Conservation (phyloP, 2,113 vertebrate genomes). For the Cygnus atratus region DNA sequence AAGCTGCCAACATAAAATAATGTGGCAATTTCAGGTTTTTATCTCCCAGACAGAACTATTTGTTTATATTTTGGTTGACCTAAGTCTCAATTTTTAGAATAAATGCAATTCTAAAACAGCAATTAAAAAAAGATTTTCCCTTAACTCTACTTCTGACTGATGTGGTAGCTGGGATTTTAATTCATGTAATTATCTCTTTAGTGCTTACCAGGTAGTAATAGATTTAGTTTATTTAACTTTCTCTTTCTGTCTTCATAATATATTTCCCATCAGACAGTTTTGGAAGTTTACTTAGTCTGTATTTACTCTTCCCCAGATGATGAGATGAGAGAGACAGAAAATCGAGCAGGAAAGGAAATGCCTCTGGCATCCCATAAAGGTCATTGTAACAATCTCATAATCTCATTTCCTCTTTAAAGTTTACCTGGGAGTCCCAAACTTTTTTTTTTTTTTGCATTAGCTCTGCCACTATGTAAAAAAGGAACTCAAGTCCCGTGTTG, state of each 20-base stretch:
- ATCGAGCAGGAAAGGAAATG: constrained; percentile 36
- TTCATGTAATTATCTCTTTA: neutral
- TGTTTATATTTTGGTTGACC: neutral
- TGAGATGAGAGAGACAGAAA: neutral
- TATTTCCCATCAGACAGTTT: neutral
- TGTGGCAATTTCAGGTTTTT: neutral
- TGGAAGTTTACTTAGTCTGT: constrained; percentile 20
- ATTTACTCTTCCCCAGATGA: constrained; percentile 5
- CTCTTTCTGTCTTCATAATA: constrained; percentile 12
- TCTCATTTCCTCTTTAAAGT: constrained; percentile 67
- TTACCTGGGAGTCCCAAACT: constrained; percentile 67
- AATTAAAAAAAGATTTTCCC: neutral
- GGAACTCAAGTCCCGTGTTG: constrained; percentile 44
- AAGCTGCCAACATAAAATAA: neutral
- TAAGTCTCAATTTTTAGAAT: neutral
- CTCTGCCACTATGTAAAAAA: constrained; percentile 30
- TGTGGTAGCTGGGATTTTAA: neutral
- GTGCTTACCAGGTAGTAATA: neutral
- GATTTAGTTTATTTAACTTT: neutral
- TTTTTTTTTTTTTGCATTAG: neutral
- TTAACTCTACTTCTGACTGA: neutral
- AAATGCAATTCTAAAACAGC: neutral
- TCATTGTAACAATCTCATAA: constrained; percentile 29
- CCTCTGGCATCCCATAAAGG: constrained; percentile 44
- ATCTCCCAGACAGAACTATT: neutral